phyloP scores from a whole-genome alignment of 2,113 vertebrate species.

The Xiphorhynchus elegans region DNA sequence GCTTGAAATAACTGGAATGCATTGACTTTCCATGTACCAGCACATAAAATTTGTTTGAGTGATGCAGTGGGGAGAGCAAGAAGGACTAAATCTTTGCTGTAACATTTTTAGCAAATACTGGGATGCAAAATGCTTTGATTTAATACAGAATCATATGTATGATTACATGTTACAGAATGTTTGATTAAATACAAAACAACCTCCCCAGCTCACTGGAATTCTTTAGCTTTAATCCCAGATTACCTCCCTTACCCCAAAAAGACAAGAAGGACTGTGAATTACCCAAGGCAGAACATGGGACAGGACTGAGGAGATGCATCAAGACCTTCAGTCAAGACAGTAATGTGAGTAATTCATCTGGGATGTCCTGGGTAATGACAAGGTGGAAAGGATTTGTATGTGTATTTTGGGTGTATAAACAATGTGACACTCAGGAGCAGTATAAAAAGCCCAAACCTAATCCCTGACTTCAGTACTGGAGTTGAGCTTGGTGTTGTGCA shows the following conservation, averaged over 20 bases:
- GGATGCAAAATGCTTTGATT: background rate
- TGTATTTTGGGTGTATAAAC: background rate
- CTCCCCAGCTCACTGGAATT: background rate
- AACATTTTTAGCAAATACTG: background rate
- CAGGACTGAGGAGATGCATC: conserved; percentile 20
- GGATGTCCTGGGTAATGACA: background rate
- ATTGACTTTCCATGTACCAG: background rate
- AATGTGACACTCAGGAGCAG: background rate
- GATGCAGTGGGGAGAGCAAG: background rate
- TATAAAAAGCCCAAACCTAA: background rate
- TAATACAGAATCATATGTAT: no score
- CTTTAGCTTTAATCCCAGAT: background rate
- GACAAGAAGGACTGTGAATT: background rate
- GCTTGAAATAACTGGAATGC: background rate
- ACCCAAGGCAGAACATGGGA: background rate
- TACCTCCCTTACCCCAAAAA: background rate
- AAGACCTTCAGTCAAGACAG: background rate
- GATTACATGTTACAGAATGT: background rate
- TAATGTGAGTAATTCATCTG: conserved; percentile 44
- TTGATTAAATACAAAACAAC: background rate
- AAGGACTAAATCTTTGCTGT: background rate
- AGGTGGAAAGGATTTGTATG: background rate
- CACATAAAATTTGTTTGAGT: background rate
- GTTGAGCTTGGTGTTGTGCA: background rate
- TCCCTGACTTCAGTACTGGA: background rate